Evolutionary conservation across 2,797 vertebrate genomes (phyloP), one percentile per base, ranked within the genome.

Genomic region (Pseudomugil gertrudae): DNA sequence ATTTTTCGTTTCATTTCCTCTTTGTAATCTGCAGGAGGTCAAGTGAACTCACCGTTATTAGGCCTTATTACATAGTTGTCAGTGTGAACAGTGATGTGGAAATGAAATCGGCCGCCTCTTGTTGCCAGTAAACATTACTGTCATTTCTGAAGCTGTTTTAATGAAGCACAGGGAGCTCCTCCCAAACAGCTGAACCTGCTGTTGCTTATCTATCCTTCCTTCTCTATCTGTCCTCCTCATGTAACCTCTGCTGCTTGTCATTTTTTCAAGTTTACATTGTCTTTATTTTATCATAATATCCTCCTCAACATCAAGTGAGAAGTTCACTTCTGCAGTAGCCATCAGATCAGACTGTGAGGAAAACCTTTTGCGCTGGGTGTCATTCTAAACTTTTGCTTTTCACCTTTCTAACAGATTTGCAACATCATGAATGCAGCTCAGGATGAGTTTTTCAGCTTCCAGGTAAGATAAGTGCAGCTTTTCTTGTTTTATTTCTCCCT

Each of bases 401-500:
- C 9, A 11, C 54, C 52, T 48, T 14, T 9, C 3, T 66, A 65
- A 73, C 91, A 97, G 96, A 97, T 97, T 56, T 97, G 96, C 87
- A 97, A 97, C 86, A 94, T 97, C 67, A 96, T 96, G 96, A 96
- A 96, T 3, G 93, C 95, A 0, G 89, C 80, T 11, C 76, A 95
- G 9, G 95, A 96, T 47, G 95, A 96, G 0, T 92, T 92, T 57
- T 97, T 97, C 72, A 21, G 56, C 0, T 96, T 97, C 84, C 95
- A 96, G 90, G 96, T 96, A 81, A 91, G 89, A 76, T 35, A 9
- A 2, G 4, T 13, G 0, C 40, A 21, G 6, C 17, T 17, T 40
- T 36, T 36, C 35, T 15, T 40, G 1, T 43, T 8, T 43, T 43
- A 3, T 36, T 36, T 36, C 4, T 4, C 15, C 15, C 17, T 38